These are phyloP conservation scores for Theonella swinhoei DNA, from an alignment of 37 sponge, comb jelly and placozoan species.

Conservation along the genomic window DNA sequence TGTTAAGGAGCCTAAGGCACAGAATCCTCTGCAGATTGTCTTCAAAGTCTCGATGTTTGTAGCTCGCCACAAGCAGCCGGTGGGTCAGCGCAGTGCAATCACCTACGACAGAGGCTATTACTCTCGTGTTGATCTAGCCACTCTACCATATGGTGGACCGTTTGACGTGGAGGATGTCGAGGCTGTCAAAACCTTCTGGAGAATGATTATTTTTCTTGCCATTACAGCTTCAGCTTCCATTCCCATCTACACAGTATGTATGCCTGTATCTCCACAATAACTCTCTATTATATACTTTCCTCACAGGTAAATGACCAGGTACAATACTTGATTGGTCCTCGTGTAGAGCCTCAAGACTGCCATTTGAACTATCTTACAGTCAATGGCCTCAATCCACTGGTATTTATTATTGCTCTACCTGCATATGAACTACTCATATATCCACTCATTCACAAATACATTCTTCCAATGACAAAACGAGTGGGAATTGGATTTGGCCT, in stretches of 20 bases:
- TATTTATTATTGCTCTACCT: conserved; percentile 25
- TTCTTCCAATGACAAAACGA: conserved; percentile 13
- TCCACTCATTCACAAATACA: conserved; percentile 23
- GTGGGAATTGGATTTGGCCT: conserved; percentile 25
- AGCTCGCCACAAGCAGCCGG: neutral
- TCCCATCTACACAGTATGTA: neutral
- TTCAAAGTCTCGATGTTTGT: conserved; percentile 26
- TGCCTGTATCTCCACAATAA: neutral
- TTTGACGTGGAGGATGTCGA: conserved; percentile 55
- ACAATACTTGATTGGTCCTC: neutral
- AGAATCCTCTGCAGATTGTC: conserved; percentile 38
- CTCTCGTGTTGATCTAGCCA: conserved; percentile 31
- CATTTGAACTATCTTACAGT: neutral
- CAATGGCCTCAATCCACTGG: no score
- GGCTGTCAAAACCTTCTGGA: conserved; percentile 53
- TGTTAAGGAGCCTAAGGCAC: conserved; percentile 40
- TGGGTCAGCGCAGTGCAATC: conserved; percentile 36
- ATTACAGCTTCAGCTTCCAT: conserved; percentile 3
- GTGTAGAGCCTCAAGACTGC: neutral
- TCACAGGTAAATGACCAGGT: conserved; percentile 5
- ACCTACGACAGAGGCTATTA: conserved; percentile 24
- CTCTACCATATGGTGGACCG: conserved; percentile 39
- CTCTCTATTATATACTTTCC: neutral
- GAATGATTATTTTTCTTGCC: conserved; percentile 20
- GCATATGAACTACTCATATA: conserved; percentile 32